A percentile compares a stretch with the other conserved stretches of the same genome.
Conservation (phyloP, 2,888 invertebrate species). For the Xestia rhomboidea region DNA sequence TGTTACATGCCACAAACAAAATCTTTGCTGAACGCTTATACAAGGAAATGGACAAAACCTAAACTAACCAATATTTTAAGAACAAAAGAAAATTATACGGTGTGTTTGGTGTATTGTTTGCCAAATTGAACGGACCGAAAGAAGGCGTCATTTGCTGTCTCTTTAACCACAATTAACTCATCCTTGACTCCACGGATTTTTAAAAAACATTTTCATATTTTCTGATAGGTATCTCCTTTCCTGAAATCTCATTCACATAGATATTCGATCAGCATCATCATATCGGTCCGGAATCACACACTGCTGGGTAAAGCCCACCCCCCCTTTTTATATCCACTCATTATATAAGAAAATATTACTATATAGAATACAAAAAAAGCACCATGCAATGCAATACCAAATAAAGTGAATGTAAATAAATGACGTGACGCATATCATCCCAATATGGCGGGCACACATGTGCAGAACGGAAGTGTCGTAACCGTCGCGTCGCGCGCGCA, state of each 20-base stretch:
- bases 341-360: conserved; percentile 3
- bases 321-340: neutral
- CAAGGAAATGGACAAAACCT: neutral
- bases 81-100: neutral
- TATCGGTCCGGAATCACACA: too few relatives aligned
- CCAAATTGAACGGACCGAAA: neutral
- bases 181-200: neutral
- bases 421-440: conserved; percentile 21
- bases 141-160: neutral
- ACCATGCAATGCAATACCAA: conserved; percentile 26
- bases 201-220: neutral
- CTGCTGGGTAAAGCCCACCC: too few relatives aligned
- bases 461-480: conserved; percentile 48
- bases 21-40: neutral
- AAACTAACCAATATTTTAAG: neutral
- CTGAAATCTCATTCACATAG: neutral
- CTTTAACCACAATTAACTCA: neutral
- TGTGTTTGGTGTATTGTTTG: neutral
- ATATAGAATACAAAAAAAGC: conserved; percentile 10
- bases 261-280: too few relatives aligned
- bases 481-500: conserved; percentile 52
- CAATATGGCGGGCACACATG: conserved; percentile 40
- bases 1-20: conserved; percentile 7
- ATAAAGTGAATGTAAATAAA: conserved; percentile 33
- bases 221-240: neutral